Evolutionary conservation across 2,113 vertebrate genomes (phyloP).

Genomic region (Sylvietta virens): DNA sequence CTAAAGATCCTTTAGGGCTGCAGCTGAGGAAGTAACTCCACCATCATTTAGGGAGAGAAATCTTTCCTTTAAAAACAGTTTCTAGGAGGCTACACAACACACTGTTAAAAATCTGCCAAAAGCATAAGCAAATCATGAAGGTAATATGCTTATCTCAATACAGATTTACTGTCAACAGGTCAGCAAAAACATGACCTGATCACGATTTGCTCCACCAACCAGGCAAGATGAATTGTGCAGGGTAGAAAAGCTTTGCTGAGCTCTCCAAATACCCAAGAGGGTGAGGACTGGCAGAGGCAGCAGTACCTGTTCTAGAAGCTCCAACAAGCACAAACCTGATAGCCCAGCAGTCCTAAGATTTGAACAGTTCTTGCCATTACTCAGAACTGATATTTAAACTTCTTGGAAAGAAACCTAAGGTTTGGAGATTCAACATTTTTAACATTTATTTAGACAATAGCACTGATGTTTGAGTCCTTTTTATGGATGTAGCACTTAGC

Average conservation of each 20-base stretch:
- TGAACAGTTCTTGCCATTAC: background rate
- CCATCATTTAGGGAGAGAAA: background rate
- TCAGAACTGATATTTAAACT: background rate
- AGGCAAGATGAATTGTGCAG: background rate
- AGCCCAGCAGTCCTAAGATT: background rate
- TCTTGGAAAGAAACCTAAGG: background rate
- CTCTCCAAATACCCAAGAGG: background rate
- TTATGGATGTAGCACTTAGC: background rate
- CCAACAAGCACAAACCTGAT: background rate
- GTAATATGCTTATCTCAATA: background rate
- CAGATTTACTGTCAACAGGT: background rate
- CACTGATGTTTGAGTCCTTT: background rate
- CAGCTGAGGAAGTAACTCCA: background rate
- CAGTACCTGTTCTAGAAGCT: background rate
- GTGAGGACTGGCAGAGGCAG: background rate
- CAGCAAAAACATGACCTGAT: background rate
- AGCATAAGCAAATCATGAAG: background rate
- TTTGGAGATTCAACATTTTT: background rate
- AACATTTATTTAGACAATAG: background rate
- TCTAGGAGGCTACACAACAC: background rate
- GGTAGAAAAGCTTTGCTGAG: background rate
- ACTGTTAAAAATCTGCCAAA: background rate
- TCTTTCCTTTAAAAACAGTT: background rate
- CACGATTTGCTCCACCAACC: background rate
- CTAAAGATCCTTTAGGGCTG: background rate